A percentile compares a stretch with the other conserved stretches of the same genome.
phyloP scores from a whole-genome alignment of 2,797 vertebrate genomes.

The Lacerta bilineata region DNA sequence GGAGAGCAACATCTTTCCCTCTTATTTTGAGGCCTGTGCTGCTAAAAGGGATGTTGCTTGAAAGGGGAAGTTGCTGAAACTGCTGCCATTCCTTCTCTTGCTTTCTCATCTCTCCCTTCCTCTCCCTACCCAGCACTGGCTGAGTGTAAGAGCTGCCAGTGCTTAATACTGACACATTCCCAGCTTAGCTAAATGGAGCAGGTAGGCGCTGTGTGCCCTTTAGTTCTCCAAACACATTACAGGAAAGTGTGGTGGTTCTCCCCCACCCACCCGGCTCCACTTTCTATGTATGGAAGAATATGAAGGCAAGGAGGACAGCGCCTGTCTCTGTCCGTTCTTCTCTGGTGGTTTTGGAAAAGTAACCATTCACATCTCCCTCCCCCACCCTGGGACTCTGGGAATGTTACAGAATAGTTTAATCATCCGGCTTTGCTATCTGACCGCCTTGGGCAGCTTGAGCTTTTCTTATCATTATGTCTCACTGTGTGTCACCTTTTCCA shows the following conservation, averaged over 20 bases:
- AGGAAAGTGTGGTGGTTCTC: too few species aligned
- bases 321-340: slow-evolving; percentile 38
- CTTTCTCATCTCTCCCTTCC: not conserved
- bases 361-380: slow-evolving; percentile 52
- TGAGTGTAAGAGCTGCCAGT: not conserved
- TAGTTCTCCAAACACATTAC: not conserved
- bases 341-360: slow-evolving; percentile 61
- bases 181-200: not conserved
- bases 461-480: slow-evolving; percentile 79
- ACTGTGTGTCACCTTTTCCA: slow-evolving; percentile 75
- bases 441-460: slow-evolving; percentile 74
- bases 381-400: slow-evolving; percentile 70
- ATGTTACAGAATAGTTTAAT: slow-evolving; percentile 78
- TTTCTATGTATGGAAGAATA: slow-evolving; percentile 36
- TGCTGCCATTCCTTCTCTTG: not conserved
- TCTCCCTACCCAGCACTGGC: not conserved
- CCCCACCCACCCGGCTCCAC: too few species aligned
- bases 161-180: not conserved
- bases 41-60: not conserved
- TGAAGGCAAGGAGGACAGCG: slow-evolving; percentile 21
- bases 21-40: not conserved
- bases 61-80: not conserved
- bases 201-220: not conserved
- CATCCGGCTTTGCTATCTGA: slow-evolving; percentile 73
- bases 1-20: too few species aligned